Evolutionary conservation across 2,888 invertebrate species (phyloP).

Genomic region (Dermolepida albohirtum): DNA sequence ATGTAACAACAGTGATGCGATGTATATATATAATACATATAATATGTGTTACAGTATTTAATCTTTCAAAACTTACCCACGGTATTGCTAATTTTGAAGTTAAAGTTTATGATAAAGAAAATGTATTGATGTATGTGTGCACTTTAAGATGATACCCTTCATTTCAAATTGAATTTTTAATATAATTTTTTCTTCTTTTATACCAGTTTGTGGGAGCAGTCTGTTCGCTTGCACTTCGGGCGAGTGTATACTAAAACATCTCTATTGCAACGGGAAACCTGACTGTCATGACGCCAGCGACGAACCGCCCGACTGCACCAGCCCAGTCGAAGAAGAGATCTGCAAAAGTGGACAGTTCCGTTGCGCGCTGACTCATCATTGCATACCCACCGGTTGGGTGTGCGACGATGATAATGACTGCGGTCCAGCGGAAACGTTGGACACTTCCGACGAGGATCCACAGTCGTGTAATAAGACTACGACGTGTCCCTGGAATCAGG

Average conservation of each 20-base stretch:
- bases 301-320: constrained; percentile 69
- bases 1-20: no score
- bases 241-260: constrained; percentile 72
- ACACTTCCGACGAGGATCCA: constrained; percentile 78
- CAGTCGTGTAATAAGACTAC: constrained; percentile 72
- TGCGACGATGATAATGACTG: constrained; percentile 85
- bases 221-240: constrained; percentile 72
- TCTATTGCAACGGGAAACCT: constrained; percentile 73
- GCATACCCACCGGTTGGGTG: constrained; percentile 80
- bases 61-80: no score
- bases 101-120: no score
- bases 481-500: constrained; percentile 76
- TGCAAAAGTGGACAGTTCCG: constrained; percentile 80
- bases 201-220: constrained; percentile 59
- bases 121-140: no score
- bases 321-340: constrained; percentile 56
- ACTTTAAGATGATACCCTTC: no score
- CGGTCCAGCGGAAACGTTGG: constrained; percentile 68
- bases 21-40: no score
- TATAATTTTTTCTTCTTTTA: neutral
- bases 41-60: no score
- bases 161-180: no score
- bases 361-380: constrained; percentile 77
- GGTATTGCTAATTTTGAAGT: no score
- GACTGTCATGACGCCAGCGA: constrained; percentile 76